A percentile compares a stretch with the other conserved stretches of the same genome.
Conservation (phyloP, 2,113 vertebrate genomes). For the Chaetodon trifascialis region DNA sequence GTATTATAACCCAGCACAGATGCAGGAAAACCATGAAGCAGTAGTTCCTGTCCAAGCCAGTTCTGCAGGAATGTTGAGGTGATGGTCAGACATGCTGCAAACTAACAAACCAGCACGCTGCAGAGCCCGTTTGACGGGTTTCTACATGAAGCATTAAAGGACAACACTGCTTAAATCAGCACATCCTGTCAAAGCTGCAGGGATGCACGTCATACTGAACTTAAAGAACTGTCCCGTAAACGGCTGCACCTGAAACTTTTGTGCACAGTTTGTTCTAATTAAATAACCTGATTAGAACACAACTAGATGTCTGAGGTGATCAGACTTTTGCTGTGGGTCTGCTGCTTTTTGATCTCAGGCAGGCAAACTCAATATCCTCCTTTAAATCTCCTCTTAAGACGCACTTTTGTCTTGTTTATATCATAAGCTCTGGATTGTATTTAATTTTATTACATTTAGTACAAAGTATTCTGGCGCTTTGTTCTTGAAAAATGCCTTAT, state of each 20-base stretch:
- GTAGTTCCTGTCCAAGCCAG: neutral
- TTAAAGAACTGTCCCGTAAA: slow-evolving; percentile 29
- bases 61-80: neutral
- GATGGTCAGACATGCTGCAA: slow-evolving; percentile 12
- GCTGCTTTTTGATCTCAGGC: too few species aligned
- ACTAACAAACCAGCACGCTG: neutral
- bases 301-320: slow-evolving; percentile 7
- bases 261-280: slow-evolving; percentile 36
- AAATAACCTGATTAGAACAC: slow-evolving; percentile 45
- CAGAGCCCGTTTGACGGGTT: slow-evolving; percentile 27
- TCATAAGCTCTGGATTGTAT: too few species aligned
- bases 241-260: slow-evolving; percentile 39
- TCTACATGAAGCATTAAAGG: slow-evolving; percentile 16
- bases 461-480: too few species aligned
- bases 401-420: too few species aligned
- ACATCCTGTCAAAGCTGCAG: slow-evolving; percentile 26
- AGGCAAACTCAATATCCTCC: too few species aligned
- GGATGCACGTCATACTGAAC: neutral
- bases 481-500: too few species aligned
- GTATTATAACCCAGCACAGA: neutral
- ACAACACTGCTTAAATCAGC: slow-evolving; percentile 42
- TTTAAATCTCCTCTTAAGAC: too few species aligned
- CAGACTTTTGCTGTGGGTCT: too few species aligned
- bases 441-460: too few species aligned
- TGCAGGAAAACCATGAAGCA: neutral